A percentile compares a stretch with the other conserved stretches of the same genome.
phyloP scores from a whole-genome alignment of 2,113 vertebrate genomes.

The Embiotoca jacksoni region DNA sequence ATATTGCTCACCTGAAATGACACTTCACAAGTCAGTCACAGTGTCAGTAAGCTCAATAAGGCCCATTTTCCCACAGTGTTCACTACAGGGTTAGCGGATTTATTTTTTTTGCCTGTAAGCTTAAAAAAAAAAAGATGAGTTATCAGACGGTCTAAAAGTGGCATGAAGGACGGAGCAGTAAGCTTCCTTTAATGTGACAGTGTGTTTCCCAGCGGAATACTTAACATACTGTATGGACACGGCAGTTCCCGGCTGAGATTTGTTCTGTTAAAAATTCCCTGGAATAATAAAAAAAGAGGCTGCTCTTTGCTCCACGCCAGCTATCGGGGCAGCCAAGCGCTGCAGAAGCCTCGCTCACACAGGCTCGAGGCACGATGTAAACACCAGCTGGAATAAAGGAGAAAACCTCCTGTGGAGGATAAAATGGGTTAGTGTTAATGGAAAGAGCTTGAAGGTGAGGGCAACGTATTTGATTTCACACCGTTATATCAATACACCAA shows the following conservation, averaged over 20 bases:
- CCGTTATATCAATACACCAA: slow-evolving; percentile 56
- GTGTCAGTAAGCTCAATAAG: not conserved
- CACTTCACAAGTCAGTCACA: not conserved
- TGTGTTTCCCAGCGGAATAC: slow-evolving; percentile 27
- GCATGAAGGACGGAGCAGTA: not conserved
- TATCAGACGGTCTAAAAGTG: slow-evolving; percentile 23
- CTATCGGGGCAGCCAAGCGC: slow-evolving; percentile 52
- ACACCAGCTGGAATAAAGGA: slow-evolving; percentile 47
- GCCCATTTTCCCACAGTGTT: slow-evolving; percentile 17
- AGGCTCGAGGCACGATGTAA: slow-evolving; percentile 41
- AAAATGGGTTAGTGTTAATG: slow-evolving; percentile 51
- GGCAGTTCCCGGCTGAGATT: slow-evolving; percentile 36
- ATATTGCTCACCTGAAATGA: slow-evolving; percentile 15
- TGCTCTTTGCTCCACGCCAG: slow-evolving; percentile 32
- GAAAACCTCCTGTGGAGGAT: slow-evolving; percentile 36
- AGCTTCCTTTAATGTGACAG: slow-evolving; percentile 42
- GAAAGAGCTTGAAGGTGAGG: slow-evolving; percentile 50
- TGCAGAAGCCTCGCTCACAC: slow-evolving; percentile 13
- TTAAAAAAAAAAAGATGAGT: slow-evolving; percentile 17
- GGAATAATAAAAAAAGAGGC: slow-evolving; percentile 47
- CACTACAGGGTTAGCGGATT: slow-evolving; percentile 20
- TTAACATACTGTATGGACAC: slow-evolving; percentile 51
- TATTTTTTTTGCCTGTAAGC: slow-evolving; percentile 9
- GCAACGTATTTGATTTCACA: slow-evolving; percentile 42
- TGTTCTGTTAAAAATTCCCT: slow-evolving; percentile 43